phyloP scores from a whole-genome alignment of 2,888 invertebrate genomes.

The Plebejus argus region DNA sequence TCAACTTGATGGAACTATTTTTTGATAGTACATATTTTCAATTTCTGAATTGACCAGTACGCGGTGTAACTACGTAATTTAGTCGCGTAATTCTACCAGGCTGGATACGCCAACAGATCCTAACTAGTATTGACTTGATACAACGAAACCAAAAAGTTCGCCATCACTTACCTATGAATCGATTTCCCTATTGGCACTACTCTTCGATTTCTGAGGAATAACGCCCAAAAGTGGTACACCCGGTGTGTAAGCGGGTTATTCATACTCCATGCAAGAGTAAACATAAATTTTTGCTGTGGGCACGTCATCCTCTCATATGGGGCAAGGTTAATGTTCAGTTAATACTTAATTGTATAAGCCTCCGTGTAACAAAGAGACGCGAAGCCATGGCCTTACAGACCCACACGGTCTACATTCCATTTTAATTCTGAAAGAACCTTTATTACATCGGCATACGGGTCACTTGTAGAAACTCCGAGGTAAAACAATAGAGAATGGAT shows the following conservation, averaged over 20 bases:
- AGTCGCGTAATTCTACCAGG: no score
- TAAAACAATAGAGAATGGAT: neutral
- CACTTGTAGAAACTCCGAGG: neutral
- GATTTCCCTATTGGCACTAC: neutral
- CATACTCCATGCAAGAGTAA: neutral
- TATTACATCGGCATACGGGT: neutral
- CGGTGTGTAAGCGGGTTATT: neutral
- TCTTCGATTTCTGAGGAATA: neutral
- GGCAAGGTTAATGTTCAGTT: conserved; percentile 42
- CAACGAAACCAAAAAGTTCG: no score
- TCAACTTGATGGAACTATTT: no score
- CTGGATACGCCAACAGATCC: no score
- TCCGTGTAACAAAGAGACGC: conserved; percentile 47
- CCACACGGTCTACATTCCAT: conserved; percentile 47
- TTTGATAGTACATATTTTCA: no score
- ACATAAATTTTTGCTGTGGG: neutral
- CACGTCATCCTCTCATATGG: conserved; percentile 32
- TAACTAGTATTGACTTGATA: no score
- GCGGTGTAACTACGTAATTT: no score
- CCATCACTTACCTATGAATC: no score
- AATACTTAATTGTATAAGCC: conserved; percentile 48
- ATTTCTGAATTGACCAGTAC: no score
- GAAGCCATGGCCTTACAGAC: conserved; percentile 51
- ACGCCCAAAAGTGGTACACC: neutral
- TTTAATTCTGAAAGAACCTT: neutral